These are phyloP conservation scores for Zoanthus sociatus DNA, from an alignment of 92 coral and sea anemone species.

Conservation along the genomic window DNA sequence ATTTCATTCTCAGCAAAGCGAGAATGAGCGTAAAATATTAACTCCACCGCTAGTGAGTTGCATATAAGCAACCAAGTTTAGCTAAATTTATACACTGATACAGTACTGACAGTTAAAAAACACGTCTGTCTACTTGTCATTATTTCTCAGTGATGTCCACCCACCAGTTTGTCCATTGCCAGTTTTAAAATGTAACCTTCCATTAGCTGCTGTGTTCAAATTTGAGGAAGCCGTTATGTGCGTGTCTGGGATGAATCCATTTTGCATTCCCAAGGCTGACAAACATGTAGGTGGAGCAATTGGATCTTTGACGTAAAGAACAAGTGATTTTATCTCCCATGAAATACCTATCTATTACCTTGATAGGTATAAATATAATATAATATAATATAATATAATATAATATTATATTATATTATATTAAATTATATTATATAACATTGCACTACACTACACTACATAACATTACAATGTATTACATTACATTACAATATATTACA, in stretches of 20 bases:
- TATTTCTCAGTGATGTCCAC: not conserved
- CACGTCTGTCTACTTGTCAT: not conserved
- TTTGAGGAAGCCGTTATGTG: conserved; percentile 7
- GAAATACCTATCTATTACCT: no score
- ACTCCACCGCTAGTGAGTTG: not conserved
- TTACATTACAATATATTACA: no score
- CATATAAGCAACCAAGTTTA: not conserved
- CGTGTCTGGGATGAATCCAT: not conserved
- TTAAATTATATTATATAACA: no score
- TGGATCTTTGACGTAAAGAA: not conserved
- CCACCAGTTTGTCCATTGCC: not conserved
- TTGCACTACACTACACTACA: no score
- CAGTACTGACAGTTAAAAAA: not conserved
- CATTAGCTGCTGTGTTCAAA: not conserved
- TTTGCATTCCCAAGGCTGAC: conserved; percentile 20
- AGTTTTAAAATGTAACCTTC: conserved; percentile 22
- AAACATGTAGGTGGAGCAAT: not conserved
- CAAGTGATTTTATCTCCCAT: not conserved
- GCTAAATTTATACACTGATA: not conserved
- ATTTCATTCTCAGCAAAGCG: not conserved
- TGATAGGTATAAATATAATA: no score
- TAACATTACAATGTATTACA: no score
- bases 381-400: no score
- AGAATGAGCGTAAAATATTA: not conserved
- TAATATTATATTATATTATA: no score